phyloP scores from a whole-genome alignment of 1,140 invertebrate species.

The Ostrea denselamellosa region DNA sequence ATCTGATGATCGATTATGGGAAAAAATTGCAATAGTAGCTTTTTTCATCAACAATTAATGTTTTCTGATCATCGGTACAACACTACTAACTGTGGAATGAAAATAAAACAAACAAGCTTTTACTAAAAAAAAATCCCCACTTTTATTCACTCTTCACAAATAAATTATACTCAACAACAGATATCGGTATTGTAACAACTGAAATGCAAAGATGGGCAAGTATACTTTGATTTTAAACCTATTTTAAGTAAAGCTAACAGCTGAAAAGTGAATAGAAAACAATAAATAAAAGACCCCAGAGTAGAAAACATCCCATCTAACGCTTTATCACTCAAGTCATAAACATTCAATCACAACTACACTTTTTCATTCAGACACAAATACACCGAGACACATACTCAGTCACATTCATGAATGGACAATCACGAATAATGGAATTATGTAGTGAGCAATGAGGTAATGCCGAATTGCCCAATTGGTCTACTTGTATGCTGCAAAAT shows the following conservation, averaged over 20 bases:
- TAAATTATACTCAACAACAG: constrained; percentile 31
- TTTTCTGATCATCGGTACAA: no score
- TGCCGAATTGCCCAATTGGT: background rate
- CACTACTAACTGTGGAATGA: no score
- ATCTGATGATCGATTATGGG: no score
- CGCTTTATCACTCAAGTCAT: background rate
- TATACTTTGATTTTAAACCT: background rate
- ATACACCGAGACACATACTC: background rate
- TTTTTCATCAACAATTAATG: no score
- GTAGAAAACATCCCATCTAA: constrained; percentile 31
- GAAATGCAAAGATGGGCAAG: background rate
- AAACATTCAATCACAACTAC: background rate
- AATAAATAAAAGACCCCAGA: constrained; percentile 30
- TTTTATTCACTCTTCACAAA: constrained; percentile 9
- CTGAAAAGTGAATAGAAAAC: constrained; percentile 25
- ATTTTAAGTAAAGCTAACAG: constrained; percentile 23
- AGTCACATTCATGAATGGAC: constrained; percentile 17
- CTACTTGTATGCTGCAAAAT: background rate
- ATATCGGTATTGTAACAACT: background rate
- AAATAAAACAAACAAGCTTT: background rate
- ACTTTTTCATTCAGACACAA: constrained; percentile 3
- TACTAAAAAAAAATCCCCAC: background rate
- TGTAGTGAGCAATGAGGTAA: constrained; percentile 35
- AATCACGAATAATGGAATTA: constrained; percentile 20
- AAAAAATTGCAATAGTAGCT: no score